Base-by-base conservation (phyloP, 2,888 invertebrate species). In the Ommatoiulus sabulosus region DNA sequence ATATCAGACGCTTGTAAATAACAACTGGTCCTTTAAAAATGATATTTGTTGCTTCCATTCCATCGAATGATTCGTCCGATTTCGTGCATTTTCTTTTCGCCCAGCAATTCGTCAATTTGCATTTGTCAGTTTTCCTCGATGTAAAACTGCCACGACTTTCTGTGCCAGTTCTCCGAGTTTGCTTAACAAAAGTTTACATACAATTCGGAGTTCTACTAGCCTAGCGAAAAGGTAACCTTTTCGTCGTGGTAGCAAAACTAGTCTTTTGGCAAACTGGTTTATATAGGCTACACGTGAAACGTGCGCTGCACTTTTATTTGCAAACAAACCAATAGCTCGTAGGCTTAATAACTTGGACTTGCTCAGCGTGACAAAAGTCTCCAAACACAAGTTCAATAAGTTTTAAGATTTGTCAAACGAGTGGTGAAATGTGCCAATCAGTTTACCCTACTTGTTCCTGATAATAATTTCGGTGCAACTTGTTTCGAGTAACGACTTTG, bases 141-240 rank as follows among this genome's bases (percentile, higher is more conserved):
- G 5, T 3, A 63, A 7, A 63, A 63, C 0, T 63, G 63, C 63
- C 63, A 63, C 63, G 63, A 63, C 63, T 63, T 57, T 57, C 63
- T 63, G 63, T 63, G 63, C 63, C 20, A 63, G 20, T 63, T 63
- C 63, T 20, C 20, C n/a, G 63, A 63, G 63, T 63, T 63, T 63
- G 63, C 20, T 63, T 63, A 63, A 20, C 63, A 63, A 63, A 63
- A n/a, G 63, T 63, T 63, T 63, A 63, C 63, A 20, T 63, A 20
- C 63, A 63, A 63, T 63, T 63, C 63, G 63, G 63, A 63, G 63
- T 63, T 63, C 63, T 63, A 63, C 63, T 63, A 63, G 63, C 63
- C 63, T 63, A 63, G 63, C 63, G 20, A 63, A 63, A 63, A 63
- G n/a, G 63, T 63, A 63, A 63, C 63, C 63, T 63, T 63, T 63